Conservation (phyloP, 37 sponge, comb jelly and placozoan species). For the Chondrilla cf. caribensis region DNA sequence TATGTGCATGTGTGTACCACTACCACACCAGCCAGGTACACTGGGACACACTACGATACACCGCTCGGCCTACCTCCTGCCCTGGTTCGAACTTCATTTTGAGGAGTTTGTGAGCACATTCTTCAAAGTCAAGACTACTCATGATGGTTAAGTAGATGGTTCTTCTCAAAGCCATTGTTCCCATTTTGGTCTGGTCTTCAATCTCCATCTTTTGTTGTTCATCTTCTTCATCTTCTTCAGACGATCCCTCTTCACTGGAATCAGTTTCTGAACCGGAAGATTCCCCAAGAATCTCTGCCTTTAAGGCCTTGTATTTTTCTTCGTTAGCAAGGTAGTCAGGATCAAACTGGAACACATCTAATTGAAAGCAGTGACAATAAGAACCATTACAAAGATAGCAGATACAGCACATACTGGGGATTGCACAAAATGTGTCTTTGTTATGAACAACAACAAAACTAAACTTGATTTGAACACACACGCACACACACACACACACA, state of each 20-base stretch:
- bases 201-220: constrained; percentile 69
- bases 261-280: constrained; percentile 35
- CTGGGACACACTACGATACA: too few species aligned
- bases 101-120: constrained; percentile 95
- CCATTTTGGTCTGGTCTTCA: constrained; percentile 74
- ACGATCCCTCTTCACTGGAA: constrained; percentile 26
- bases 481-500: too few species aligned
- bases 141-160: constrained; percentile 95
- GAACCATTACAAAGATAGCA: neutral
- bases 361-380: neutral
- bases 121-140: constrained; percentile 91
- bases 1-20: too few species aligned
- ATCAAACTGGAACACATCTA: constrained; percentile 93
- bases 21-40: too few species aligned
- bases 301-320: constrained; percentile 77
- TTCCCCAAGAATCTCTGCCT: constrained; percentile 76
- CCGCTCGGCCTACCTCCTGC: constrained; percentile 58
- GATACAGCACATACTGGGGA: neutral
- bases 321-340: constrained; percentile 81
- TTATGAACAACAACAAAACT: too few species aligned
- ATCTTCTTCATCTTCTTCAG: constrained; percentile 54
- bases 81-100: constrained; percentile 77
- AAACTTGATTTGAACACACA: too few species aligned
- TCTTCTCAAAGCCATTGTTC: constrained; percentile 66
- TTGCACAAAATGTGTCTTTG: neutral